Conservation (phyloP, 1,140 invertebrate species). For the Branchinecta lindahli region DNA sequence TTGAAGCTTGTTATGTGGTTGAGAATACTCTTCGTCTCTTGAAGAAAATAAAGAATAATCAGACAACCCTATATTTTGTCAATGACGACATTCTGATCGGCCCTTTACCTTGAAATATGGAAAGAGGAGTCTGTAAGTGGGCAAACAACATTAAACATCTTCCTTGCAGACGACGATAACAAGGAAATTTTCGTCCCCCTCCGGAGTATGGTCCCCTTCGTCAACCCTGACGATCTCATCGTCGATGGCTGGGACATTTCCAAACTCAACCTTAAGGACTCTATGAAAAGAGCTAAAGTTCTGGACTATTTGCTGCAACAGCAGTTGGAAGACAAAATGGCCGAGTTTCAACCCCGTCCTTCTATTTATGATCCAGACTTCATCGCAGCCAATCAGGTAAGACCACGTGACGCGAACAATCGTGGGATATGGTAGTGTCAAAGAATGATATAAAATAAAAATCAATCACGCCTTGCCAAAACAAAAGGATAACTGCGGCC, state of each 20-base stretch:
- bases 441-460: no score
- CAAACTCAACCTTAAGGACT: constrained; percentile 58
- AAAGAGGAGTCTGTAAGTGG: no score
- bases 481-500: no score
- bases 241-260: constrained; percentile 96
- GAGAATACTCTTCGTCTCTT: no score
- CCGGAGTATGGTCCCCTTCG: constrained; percentile 66
- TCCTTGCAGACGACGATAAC: constrained; percentile 31
- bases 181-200: constrained; percentile 58
- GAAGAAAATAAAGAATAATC: no score
- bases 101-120: no score
- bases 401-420: constrained; percentile 16
- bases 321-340: constrained; percentile 55
- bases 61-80: no score
- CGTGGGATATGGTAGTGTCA: no score
- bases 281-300: constrained; percentile 62
- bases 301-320: constrained; percentile 40
- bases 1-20: no score
- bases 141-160: not conserved
- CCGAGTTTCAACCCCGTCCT: constrained; percentile 55
- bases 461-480: no score
- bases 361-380: constrained; percentile 80
- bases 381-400: constrained; percentile 85
- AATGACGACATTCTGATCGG: no score
- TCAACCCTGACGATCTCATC: constrained; percentile 70